These are phyloP conservation scores for Achatina immaculata DNA, from an alignment of 1,140 invertebrate species.

Conservation along the genomic window DNA sequence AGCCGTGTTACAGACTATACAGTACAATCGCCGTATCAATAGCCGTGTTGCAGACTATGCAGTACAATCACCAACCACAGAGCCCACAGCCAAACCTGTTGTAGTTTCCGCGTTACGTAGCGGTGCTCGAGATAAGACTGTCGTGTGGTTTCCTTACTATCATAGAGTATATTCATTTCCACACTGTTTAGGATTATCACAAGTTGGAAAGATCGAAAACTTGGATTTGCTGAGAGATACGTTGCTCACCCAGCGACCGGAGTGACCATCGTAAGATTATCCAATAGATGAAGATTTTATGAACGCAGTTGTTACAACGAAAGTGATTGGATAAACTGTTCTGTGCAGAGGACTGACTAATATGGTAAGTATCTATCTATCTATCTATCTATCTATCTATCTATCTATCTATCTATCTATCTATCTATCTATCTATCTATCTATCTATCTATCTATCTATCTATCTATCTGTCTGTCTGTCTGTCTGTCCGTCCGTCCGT, in stretches of 20 bases:
- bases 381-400: slow-evolving; percentile 9
- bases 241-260: neutral
- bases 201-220: neutral
- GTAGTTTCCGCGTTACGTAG: too few species aligned
- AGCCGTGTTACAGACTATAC: too few species aligned
- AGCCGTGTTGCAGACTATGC: too few species aligned
- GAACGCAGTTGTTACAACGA: neutral
- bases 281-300: neutral
- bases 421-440: neutral
- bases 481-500: too few species aligned
- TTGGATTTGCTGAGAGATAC: neutral
- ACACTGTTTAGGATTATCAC: neutral
- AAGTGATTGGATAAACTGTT: neutral
- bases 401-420: neutral
- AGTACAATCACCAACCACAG: too few species aligned
- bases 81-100: too few species aligned
- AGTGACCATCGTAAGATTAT: neutral
- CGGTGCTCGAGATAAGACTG: too few species aligned
- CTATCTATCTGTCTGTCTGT: too few species aligned
- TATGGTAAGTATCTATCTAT: neutral
- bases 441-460: slow-evolving; percentile 2
- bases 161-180: too few species aligned
- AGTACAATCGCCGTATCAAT: too few species aligned
- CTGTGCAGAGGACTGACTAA: neutral
- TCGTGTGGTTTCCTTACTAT: too few species aligned